phyloP scores from a whole-genome alignment of 2,113 vertebrate species.

The Vulpes ferrilata region DNA sequence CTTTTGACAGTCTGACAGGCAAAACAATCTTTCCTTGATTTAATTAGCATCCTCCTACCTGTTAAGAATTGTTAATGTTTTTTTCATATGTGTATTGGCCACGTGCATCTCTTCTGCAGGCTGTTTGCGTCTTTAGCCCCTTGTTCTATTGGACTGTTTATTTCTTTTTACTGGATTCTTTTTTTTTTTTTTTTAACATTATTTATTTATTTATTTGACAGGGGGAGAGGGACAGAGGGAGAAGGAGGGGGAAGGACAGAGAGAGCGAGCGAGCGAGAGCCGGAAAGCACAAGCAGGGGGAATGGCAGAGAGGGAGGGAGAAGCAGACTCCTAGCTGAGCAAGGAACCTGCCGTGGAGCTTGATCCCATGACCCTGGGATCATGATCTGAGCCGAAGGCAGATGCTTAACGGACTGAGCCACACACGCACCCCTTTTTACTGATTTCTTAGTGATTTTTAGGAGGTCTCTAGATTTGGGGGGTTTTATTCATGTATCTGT shows the following conservation, averaged over 20 bases:
- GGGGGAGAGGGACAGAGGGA: no score
- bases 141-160: neutral
- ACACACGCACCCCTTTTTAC: neutral
- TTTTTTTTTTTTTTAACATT: no score
- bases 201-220: no score
- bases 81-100: neutral
- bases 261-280: no score
- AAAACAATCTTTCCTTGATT: slow-evolving; percentile 1
- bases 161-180: neutral
- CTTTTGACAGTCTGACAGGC: neutral
- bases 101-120: neutral
- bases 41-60: neutral
- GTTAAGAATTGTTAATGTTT: neutral
- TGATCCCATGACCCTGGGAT: no score
- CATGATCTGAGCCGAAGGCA: no score
- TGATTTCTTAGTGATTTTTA: neutral
- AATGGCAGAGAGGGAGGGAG: no score
- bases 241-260: no score
- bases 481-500: neutral
- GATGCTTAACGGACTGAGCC: no score
- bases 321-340: no score
- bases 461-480: neutral
- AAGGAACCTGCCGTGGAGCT: no score
- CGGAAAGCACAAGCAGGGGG: no score
- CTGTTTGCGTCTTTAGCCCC: neutral